Conservation (phyloP, 2,113 vertebrate genomes). For the Ibidorhyncha struthersii region DNA sequence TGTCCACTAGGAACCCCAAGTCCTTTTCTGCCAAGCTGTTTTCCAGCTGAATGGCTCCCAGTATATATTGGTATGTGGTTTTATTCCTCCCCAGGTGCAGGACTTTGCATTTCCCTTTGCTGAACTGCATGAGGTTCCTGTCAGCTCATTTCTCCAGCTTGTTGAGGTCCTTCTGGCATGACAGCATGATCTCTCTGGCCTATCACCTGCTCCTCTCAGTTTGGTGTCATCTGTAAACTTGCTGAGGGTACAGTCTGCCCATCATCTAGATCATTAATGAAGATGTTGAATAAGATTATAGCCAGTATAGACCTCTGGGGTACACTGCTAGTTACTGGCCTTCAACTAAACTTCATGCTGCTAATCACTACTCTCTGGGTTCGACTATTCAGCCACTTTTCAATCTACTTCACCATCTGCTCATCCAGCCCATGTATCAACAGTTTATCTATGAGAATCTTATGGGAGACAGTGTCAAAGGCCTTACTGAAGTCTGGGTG, state of each 20-base stretch:
- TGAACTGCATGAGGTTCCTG: neutral
- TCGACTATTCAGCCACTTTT: neutral
- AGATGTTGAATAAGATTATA: neutral
- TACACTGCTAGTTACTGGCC: neutral
- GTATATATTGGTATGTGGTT: too few species aligned
- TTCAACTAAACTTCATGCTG: neutral
- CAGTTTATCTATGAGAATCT: neutral
- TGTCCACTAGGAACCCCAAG: too few species aligned
- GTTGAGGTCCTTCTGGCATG: neutral
- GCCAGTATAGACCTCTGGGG: accelerated
- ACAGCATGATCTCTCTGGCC: neutral
- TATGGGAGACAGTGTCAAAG: neutral
- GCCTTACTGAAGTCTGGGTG: neutral
- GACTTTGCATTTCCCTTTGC: neutral
- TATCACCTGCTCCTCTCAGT: neutral
- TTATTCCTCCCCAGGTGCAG: neutral
- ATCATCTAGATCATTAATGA: neutral
- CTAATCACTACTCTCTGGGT: neutral
- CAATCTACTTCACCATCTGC: neutral
- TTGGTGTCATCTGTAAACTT: neutral
- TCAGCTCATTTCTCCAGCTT: neutral
- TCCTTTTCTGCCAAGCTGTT: neutral
- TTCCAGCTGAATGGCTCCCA: neutral
- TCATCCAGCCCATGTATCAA: neutral
- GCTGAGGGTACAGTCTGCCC: neutral